Evolutionary conservation across 2,888 invertebrate genomes (phyloP).

Genomic region (Xylota sylvarum): DNA sequence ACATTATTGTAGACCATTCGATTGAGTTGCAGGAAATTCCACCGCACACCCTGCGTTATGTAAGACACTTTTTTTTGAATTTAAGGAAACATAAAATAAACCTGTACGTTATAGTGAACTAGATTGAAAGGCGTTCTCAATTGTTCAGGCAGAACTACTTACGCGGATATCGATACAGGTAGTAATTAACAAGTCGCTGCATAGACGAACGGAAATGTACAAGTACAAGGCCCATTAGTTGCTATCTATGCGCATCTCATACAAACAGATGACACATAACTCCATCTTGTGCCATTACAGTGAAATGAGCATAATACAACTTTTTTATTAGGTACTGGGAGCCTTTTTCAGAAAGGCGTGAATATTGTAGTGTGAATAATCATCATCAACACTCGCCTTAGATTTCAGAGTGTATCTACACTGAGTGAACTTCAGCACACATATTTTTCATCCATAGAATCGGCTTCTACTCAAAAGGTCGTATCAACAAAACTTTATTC

Average conservation of each 20-base stretch:
- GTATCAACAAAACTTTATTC: too few relatives aligned
- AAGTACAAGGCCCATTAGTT: background rate
- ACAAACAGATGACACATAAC: background rate
- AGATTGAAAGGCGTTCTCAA: constrained; percentile 13
- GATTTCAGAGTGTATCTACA: too few relatives aligned
- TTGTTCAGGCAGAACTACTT: constrained; percentile 27
- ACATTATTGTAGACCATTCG: constrained; percentile 18
- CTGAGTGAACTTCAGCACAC: too few relatives aligned
- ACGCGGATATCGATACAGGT: constrained; percentile 11
- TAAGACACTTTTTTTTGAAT: constrained; percentile 19
- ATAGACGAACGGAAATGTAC: background rate
- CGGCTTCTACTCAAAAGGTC: too few relatives aligned
- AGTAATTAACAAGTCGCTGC: background rate
- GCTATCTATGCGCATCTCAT: background rate
- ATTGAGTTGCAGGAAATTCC: constrained; percentile 46
- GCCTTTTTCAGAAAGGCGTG: too few relatives aligned
- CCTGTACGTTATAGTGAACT: background rate
- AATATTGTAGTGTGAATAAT: too few relatives aligned
- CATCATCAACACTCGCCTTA: too few relatives aligned
- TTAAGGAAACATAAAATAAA: constrained; percentile 41
- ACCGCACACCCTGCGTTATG: constrained; percentile 22
- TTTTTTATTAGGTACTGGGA: too few relatives aligned
- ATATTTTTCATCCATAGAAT: too few relatives aligned
- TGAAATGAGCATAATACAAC: too few relatives aligned
- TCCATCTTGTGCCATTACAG: background rate